Percentiles rank a stretch among this genome's conserved stretches.
Conservation (phyloP, 2,113 vertebrate genomes). For the Hippocampus mohnikei region DNA sequence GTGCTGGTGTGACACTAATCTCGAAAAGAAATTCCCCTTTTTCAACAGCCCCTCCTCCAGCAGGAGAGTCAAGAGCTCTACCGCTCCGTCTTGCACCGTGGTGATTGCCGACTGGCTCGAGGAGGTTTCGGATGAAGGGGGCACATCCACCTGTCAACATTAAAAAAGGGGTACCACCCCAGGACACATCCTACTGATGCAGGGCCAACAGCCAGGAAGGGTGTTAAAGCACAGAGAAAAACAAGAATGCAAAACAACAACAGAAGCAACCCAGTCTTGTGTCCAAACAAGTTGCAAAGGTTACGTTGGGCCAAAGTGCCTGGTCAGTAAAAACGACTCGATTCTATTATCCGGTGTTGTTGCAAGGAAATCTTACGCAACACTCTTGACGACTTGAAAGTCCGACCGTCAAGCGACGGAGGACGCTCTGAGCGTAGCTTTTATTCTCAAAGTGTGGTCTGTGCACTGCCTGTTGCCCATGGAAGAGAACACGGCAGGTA, state of each 20-base stretch:
- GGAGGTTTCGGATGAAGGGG: background rate
- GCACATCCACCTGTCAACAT: background rate
- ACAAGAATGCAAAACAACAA: background rate
- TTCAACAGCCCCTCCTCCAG: conserved; percentile 13
- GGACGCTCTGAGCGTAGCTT: too few species aligned
- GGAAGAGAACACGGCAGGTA: too few species aligned
- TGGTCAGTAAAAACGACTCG: background rate
- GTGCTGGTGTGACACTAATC: conserved; percentile 16
- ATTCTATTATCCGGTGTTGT: background rate
- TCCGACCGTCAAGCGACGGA: too few species aligned
- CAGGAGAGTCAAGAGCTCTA: conserved; percentile 10
- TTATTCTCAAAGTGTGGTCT: too few species aligned
- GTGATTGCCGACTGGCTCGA: background rate
- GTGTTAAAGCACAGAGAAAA: background rate
- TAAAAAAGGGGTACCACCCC: background rate
- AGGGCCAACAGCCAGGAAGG: background rate
- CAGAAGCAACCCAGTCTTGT: background rate
- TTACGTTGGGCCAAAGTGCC: background rate
- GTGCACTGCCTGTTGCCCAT: too few species aligned
- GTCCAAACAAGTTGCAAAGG: background rate
- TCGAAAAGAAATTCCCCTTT: conserved; percentile 26
- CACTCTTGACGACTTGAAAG: too few species aligned
- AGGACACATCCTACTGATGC: background rate
- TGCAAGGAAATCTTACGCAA: too few species aligned
- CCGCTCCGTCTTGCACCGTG: background rate